These are phyloP conservation scores for Microtus ochrogaster DNA, from an alignment of 2,113 vertebrate species.

Conservation along the genomic window DNA sequence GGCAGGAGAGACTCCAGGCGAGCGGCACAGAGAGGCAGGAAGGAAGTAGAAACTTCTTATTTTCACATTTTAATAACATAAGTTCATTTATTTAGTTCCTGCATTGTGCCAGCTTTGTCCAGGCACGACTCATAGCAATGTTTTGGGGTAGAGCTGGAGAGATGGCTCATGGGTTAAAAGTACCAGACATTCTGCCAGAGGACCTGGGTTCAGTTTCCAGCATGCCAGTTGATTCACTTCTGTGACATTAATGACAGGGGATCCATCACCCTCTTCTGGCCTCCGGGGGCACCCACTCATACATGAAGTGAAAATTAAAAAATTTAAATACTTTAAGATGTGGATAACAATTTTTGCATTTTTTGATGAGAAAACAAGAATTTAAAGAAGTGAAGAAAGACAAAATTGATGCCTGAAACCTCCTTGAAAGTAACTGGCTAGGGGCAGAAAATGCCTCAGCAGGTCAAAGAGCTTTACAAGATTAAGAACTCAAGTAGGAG, in stretches of 20 bases:
- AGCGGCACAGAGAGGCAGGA: neutral
- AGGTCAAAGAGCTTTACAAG: neutral
- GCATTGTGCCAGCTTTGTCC: neutral
- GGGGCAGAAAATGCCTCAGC: neutral
- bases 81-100: slow-evolving; percentile 25
- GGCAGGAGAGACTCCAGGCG: neutral
- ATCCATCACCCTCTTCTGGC: neutral
- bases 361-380: slow-evolving; percentile 32
- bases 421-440: slow-evolving; percentile 4
- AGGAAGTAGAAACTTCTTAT: neutral
- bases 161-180: neutral
- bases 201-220: neutral
- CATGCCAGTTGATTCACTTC: neutral
- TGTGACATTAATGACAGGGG: neutral
- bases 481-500: neutral
- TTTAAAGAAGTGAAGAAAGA: neutral
- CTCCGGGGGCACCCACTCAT: neutral
- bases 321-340: neutral
- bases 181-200: neutral
- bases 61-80: slow-evolving; percentile 1
- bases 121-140: neutral
- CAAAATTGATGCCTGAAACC: neutral
- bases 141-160: neutral
- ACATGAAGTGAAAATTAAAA: neutral
- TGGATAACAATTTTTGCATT: neutral